Conservation (phyloP, 1,140 invertebrate genomes). For the Leptoteleia sp. region DNA sequence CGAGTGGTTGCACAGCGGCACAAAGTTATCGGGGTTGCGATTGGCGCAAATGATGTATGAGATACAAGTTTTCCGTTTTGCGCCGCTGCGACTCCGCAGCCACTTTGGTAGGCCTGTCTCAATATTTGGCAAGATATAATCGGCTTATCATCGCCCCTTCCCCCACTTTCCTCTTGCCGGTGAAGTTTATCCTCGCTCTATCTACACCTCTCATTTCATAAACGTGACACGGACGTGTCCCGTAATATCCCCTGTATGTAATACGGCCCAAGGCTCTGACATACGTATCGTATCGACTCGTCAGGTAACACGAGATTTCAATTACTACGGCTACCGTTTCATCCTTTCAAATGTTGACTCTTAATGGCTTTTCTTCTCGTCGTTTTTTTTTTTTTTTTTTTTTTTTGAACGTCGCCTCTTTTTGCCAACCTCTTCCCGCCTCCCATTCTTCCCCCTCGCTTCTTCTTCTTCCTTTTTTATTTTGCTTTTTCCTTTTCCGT, state of each 20-base stretch:
- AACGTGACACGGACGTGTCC: slow-evolving; percentile 72
- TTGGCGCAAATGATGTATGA: slow-evolving; percentile 56
- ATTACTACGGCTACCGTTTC: slow-evolving; percentile 76
- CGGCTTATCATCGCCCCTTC: slow-evolving; percentile 73
- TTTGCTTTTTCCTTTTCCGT: too few species aligned
- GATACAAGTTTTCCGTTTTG: slow-evolving; percentile 25
- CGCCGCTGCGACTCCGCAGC: background rate
- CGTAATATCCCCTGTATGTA: slow-evolving; percentile 69
- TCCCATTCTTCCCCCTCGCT: too few species aligned
- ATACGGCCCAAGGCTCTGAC: slow-evolving; percentile 54
- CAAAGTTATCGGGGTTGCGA: slow-evolving; percentile 32
- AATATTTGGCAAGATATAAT: slow-evolving; percentile 79
- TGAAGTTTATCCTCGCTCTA: slow-evolving; percentile 67
- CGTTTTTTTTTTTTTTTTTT: slow-evolving; percentile 17
- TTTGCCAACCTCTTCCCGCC: too few species aligned
- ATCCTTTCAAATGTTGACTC: slow-evolving; percentile 59
- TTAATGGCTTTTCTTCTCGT: slow-evolving; percentile 47
- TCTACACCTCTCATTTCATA: slow-evolving; percentile 70
- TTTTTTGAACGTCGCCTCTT: slow-evolving; percentile 7
- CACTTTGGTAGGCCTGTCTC: slow-evolving; percentile 68
- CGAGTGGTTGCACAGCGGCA: slow-evolving; percentile 24
- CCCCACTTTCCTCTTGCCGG: slow-evolving; percentile 35
- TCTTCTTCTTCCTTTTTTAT: too few species aligned
- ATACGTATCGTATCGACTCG: slow-evolving; percentile 72
- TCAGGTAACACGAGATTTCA: slow-evolving; percentile 77